Evolutionary conservation across 2,888 invertebrate genomes (phyloP).

Genomic region (Molanna angustata): DNA sequence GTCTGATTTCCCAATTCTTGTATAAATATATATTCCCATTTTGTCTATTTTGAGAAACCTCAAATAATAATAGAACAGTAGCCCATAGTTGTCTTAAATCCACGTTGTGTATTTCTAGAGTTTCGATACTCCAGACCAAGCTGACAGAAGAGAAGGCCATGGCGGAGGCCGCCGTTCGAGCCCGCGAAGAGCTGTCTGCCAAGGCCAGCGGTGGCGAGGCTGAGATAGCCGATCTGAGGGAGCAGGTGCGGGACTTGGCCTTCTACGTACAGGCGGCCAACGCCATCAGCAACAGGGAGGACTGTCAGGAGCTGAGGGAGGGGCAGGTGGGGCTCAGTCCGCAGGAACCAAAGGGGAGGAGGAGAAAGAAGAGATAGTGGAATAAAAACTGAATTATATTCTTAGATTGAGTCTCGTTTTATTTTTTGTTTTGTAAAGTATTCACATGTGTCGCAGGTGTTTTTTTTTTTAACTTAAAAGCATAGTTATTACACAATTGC

Average conservation of each 20-base stretch:
- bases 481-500: not conserved
- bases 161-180: slow-evolving; percentile 53
- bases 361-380: slow-evolving; percentile 1
- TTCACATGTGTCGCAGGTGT: too few species aligned
- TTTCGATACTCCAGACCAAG: slow-evolving; percentile 65
- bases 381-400: not conserved
- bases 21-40: too few species aligned
- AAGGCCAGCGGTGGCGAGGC: slow-evolving; percentile 44
- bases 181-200: slow-evolving; percentile 42
- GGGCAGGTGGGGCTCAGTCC: slow-evolving; percentile 17
- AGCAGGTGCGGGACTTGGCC: slow-evolving; percentile 95
- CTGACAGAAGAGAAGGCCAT: slow-evolving; percentile 83
- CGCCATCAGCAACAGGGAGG: slow-evolving; percentile 41
- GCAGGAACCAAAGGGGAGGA: slow-evolving; percentile 1
- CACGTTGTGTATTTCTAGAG: slow-evolving; percentile 43
- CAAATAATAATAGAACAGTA: too few species aligned
- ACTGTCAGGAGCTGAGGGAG: slow-evolving; percentile 37
- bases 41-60: too few species aligned
- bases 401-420: not conserved
- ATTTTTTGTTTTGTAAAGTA: not conserved
- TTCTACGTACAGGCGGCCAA: slow-evolving; percentile 89
- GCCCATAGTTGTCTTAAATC: not conserved
- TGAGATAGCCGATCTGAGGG: slow-evolving; percentile 81
- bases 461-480: not conserved
- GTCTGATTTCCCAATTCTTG: too few species aligned